Evolutionary conservation across 30 jellyfish, hydroid and myxozoan species (phyloP), one percentile per base, ranked within the genome.

Genomic region (Sanderia malayensis): DNA sequence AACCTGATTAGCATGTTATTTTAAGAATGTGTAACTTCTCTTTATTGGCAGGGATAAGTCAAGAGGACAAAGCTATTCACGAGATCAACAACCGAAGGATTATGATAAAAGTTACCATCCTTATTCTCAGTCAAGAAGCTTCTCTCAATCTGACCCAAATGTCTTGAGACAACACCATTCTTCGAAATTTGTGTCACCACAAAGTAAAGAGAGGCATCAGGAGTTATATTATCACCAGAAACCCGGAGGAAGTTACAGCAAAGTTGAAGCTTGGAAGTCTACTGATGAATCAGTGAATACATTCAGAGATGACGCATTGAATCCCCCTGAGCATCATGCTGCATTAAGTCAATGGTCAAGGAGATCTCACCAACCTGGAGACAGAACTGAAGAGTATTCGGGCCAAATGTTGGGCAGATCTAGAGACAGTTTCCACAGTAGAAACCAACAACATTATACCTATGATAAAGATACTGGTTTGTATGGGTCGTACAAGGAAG

Each of bases 81-180:
- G 64, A 15, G 27, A 18, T 19, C 64, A 19, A 4, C 64, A 19
- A 2, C 18, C 64, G 18, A 18, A 2, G 4, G 64, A 49, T 4
- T 49, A 49, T 24, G 64, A 49, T 11, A 49, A 49, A 49, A 49
- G 64, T 19, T 18, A 49, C 64, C 64, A 49, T 6, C 52, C 52
- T 37, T 13, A 37, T 13, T 6, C 10, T 49, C 4, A 2, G 18
- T 49, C 64, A 49, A 49, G 64, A 49, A 49, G 18, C 18, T 19
- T 9, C 23, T 9, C 64, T 49, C 64, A 49, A 49, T 49, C 64
- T 4, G 64, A 49, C 3, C 6, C 64, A 49, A 4, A 4, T 2
- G 27, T 49, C 27, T 49, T 4, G 25, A 15, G 64, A 24, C 23
- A 19, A 7, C 64, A 49, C 6, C 23, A 19, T 49, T 49, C 64